Conservation (phyloP, 37 sponge, comb jelly and placozoan species). For the Ianthella basta region DNA sequence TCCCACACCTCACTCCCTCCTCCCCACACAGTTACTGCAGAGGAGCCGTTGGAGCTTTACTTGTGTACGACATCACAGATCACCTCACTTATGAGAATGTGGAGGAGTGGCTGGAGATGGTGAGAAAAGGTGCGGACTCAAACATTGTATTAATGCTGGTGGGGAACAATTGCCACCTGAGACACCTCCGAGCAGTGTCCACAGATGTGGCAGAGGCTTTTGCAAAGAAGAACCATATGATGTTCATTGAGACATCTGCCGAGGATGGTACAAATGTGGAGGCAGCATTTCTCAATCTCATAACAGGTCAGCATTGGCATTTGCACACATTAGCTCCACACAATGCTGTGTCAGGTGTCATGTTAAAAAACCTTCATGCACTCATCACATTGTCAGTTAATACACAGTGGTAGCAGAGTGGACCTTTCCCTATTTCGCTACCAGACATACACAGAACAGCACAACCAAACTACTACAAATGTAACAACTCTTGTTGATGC, state of each 20-base stretch:
- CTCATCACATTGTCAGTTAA: no score
- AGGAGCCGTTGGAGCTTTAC: conserved; percentile 94
- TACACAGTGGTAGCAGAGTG: no score
- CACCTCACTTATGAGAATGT: conserved; percentile 97
- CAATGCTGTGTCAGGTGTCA: no score
- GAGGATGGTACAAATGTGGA: conserved; percentile 8
- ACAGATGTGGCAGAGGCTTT: conserved; percentile 84
- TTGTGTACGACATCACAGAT: conserved; percentile 95
- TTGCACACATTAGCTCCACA: no score
- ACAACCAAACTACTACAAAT: no score
- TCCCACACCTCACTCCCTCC: neutral
- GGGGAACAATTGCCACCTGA: conserved; percentile 95
- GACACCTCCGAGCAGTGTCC: conserved; percentile 93
- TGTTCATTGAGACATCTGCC: conserved; percentile 20
- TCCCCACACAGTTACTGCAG: conserved; percentile 82
- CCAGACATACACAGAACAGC: no score
- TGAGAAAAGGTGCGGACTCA: conserved; percentile 89
- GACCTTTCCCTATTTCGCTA: no score
- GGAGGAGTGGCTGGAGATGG: conserved; percentile 95
- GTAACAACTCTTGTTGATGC: no score
- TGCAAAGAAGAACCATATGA: conserved; percentile 8
- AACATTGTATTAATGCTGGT: conserved; percentile 98
- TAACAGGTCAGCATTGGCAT: no score
- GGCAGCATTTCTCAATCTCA: neutral
- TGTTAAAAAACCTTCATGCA: no score